Evolutionary conservation across 2,797 vertebrate species (phyloP).

Genomic region (Okamejei kenojei): DNA sequence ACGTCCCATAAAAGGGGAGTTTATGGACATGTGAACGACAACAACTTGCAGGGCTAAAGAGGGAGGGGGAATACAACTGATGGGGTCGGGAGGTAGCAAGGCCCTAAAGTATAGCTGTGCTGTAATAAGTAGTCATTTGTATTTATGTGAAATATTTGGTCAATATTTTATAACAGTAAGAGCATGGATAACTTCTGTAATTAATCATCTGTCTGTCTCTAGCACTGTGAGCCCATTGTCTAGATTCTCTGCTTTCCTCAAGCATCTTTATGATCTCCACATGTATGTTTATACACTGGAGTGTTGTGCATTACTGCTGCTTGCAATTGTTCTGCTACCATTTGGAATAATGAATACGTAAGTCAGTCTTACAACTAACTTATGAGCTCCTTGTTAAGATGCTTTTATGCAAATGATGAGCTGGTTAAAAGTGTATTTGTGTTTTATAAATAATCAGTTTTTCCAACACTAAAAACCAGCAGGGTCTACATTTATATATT

Average conservation of each 20-base stretch:
- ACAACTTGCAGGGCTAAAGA: no score
- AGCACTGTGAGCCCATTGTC: neutral
- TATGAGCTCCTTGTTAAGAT: neutral
- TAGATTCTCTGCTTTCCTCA: neutral
- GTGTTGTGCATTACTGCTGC: neutral
- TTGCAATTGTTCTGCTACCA: neutral
- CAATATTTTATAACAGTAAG: neutral
- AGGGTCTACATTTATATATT: neutral
- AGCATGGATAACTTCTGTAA: neutral
- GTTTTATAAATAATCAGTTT: neutral
- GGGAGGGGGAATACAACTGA: no score
- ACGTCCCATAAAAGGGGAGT: no score
- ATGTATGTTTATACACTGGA: neutral
- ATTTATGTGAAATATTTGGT: neutral
- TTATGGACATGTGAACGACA: no score
- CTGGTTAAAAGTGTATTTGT: neutral
- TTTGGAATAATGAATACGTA: neutral
- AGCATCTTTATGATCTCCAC: neutral
- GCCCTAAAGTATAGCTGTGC: no score
- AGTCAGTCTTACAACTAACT: neutral
- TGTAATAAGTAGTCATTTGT: neutral
- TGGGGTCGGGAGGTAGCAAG: no score
- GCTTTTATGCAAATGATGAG: neutral
- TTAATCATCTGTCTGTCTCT: neutral
- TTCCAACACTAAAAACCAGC: neutral